Base-by-base conservation (phyloP, 2,888 invertebrate genomes). In the Tethea ocularis region DNA sequence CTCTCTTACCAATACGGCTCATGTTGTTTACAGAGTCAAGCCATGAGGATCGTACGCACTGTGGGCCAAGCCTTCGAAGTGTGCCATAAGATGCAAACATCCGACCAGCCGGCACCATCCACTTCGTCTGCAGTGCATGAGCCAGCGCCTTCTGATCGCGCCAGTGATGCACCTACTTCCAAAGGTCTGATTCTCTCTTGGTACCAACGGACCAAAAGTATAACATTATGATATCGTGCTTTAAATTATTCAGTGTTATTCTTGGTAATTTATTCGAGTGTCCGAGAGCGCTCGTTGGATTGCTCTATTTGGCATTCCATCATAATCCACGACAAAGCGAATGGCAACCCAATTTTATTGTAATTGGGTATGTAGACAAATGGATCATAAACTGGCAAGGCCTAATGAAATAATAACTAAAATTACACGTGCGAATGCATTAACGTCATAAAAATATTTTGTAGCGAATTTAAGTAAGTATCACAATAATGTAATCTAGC, bases 41-140 rank as follows among this genome's bases (percentile, higher is more conserved):
- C 99, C 36, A 99, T 99, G 98, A 95, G 97, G 74, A 98, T 99
- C 74, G 99, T 99, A 64, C 96, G 99, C 79, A 99, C 99, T 8
- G 98, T 99, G 72, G 99, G 99, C 54, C 99, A 99, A 93, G 99
- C 99, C 41, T 99, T 99, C 93, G 99, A 99, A 93, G 99, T 99
- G 87, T 99, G 99, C 94, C 99, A 99, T 95, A 98, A 99, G 93
- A 95, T 97, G 91, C 96, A 97, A 80, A 94, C 75, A 6, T 10
- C 46, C 1, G 46, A 46, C 17, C 83, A 89, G 52, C 86, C 87
- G 0, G 88, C 77, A 0, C 81, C 90, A 0, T 90, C 90, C 22
- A 89, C 91, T 0, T 90, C 91, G 0, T 88, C 91, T 0, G 89
- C 85, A 1, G 80, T 77, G 1, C 87, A 88, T 29, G 84, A 85